A percentile compares a stretch with the other conserved stretches of the same genome.
These are phyloP conservation scores for Stenotaenia linearis DNA, from an alignment of 2,888 invertebrate species.

Conservation along the genomic window DNA sequence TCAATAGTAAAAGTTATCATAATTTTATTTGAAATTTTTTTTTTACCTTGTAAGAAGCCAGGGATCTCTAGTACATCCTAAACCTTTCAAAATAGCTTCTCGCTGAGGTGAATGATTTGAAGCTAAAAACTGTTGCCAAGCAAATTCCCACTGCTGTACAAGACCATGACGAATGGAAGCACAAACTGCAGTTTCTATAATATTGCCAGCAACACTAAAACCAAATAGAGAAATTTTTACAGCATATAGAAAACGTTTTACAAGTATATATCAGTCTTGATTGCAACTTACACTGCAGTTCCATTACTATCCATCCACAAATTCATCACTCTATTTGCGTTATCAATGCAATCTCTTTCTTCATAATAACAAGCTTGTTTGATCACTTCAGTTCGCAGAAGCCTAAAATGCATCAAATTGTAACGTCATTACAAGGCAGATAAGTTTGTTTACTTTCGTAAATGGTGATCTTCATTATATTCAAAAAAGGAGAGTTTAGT, in stretches of 20 bases:
- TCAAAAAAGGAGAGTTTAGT: not conserved
- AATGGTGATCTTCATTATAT: not conserved
- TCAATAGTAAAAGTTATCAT: too few relatives aligned
- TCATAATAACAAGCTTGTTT: not conserved
- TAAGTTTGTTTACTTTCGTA: not conserved
- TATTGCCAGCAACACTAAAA: not conserved
- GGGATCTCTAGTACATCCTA: not conserved
- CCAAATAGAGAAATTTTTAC: too few relatives aligned
- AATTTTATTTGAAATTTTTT: too few relatives aligned
- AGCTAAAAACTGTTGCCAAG: not conserved
- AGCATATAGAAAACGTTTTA: too few relatives aligned
- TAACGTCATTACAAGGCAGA: not conserved
- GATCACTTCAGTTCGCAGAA: not conserved
- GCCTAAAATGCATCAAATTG: not conserved
- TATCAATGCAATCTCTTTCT: not conserved
- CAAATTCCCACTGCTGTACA: not conserved
- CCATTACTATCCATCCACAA: not conserved
- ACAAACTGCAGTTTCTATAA: not conserved
- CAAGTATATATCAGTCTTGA: too few relatives aligned
- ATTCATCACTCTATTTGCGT: not conserved
- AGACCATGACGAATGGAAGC: not conserved
- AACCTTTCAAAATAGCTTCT: not conserved
- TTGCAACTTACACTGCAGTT: not conserved
- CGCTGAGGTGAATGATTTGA: not conserved
- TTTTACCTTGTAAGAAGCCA: not conserved